Base-by-base conservation (phyloP, 2,797 vertebrate species). In the Lepidocolaptes lacrymiger region DNA sequence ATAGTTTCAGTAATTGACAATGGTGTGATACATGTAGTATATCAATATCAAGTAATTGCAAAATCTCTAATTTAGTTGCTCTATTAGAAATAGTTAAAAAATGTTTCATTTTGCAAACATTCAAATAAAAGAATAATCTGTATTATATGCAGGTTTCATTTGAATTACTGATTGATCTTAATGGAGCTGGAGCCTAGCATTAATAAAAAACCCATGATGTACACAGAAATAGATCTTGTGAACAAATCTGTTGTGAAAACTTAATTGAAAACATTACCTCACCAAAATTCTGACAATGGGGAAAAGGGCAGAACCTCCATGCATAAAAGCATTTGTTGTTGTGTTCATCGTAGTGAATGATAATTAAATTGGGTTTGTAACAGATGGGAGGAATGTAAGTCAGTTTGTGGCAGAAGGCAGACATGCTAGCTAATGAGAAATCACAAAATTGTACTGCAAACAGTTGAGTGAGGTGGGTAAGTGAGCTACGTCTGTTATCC, bases 301-400 rank as follows among this genome's bases (percentile, higher is more conserved):
- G 34, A 32, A 84, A 91, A 93, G 28, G 58, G n/a, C 52, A 89
- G 61, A 87, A 43, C 30, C 27, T 82, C 39, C 1, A 0, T 54
- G 36, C 20, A 67, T 39, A 30, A 36, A 82, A 91, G 54, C 79
- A 83, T 84, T 89, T 91, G 44, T 79, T 95, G 26, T 55, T 94
- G 37, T 63, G 49, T 75, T 85, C 54, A 23, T 43, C 92, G 51
- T 16, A 64, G 46, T 23, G 55, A 46, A 84, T 82, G 92, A 62
- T 97, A 95, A 96, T 95, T 95, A 96, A 96, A 96, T 68, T 89
- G 85, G 28, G 66, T 91, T 89, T 82, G 73, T 85, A 96, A 94
- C 96, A 97, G 97, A 97, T 97, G 97, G 94, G 72, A 91, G 56
- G 81, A 96, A 96, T 85, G 67, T 91, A 95, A 95, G 92, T 91